These are phyloP conservation scores for Atta cephalotes DNA, from an alignment of 1,140 invertebrate genomes.

Conservation along the genomic window DNA sequence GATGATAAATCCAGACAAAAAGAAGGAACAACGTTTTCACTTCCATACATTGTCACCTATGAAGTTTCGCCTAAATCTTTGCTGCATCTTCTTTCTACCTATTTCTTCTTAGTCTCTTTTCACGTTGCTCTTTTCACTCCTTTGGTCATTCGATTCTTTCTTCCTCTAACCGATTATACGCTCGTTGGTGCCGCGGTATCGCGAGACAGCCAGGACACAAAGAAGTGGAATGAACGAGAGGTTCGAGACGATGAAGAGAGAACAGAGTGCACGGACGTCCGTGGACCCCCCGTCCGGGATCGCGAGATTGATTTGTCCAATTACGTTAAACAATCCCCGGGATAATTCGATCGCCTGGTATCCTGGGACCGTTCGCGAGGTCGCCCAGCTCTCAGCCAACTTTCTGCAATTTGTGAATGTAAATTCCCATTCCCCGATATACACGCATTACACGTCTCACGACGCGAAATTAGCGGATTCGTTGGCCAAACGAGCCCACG, in stretches of 20 bases:
- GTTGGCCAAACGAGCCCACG: constrained; percentile 62
- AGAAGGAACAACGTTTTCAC: background rate
- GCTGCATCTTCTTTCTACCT: background rate
- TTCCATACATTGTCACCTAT: constrained; percentile 5
- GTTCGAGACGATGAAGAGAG: constrained; percentile 53
- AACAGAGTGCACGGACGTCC: constrained; percentile 50
- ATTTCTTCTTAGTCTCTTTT: background rate
- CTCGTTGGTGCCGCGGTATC: constrained; percentile 64
- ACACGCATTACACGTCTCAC: constrained; percentile 43
- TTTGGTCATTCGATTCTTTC: constrained; percentile 15
- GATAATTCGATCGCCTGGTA: constrained; percentile 74
- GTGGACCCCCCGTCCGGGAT: constrained; percentile 32
- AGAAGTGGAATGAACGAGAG: constrained; percentile 39
- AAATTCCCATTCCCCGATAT: constrained; percentile 54
- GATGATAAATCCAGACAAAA: constrained; percentile 10
- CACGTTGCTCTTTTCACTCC: background rate
- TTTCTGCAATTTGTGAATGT: constrained; percentile 65
- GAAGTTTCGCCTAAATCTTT: constrained; percentile 45
- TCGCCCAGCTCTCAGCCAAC: constrained; percentile 62
- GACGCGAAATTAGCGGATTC: constrained; percentile 59
- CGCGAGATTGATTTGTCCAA: constrained; percentile 79
- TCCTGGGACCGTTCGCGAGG: constrained; percentile 58
- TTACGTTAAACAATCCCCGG: constrained; percentile 82
- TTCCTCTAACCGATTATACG: constrained; percentile 43
- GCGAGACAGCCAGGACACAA: constrained; percentile 38